These are phyloP conservation scores for Diarsia dahlii DNA, from an alignment of 2,888 invertebrate species.

Conservation along the genomic window DNA sequence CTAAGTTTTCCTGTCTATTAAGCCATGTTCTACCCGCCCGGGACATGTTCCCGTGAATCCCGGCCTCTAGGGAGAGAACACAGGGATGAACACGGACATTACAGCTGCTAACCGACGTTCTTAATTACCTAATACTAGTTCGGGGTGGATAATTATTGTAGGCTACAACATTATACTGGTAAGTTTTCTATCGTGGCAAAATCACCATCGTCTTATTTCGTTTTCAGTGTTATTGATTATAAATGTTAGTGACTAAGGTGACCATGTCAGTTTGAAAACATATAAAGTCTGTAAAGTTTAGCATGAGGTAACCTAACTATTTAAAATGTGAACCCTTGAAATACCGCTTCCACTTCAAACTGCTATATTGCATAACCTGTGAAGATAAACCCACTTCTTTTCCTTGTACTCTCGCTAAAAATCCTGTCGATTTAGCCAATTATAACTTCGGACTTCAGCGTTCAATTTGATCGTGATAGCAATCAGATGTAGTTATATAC, in stretches of 20 bases:
- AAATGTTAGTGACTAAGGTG: too few relatives aligned
- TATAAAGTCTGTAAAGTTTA: too few relatives aligned
- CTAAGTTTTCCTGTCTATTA: constrained; percentile 2
- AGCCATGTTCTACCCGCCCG: constrained; percentile 14
- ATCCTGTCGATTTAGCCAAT: constrained; percentile 18
- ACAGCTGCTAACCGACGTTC: constrained; percentile 6
- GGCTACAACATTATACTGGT: neutral
- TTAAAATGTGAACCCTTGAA: neutral
- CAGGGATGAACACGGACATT: constrained; percentile 31
- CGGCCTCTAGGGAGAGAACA: constrained; percentile 11
- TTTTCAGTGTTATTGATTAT: too few relatives aligned
- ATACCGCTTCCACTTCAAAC: too few relatives aligned
- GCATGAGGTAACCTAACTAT: neutral
- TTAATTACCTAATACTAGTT: constrained; percentile 36
- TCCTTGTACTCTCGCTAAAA: neutral
- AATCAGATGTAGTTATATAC: constrained; percentile 23
- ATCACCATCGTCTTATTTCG: too few relatives aligned
- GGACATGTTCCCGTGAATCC: constrained; percentile 21
- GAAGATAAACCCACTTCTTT: neutral
- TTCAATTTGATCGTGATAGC: constrained; percentile 23
- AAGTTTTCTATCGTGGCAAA: neutral
- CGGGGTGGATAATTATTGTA: constrained; percentile 3
- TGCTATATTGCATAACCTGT: neutral
- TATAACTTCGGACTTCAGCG: constrained; percentile 28
- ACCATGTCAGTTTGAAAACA: too few relatives aligned